A percentile compares a stretch with the other conserved stretches of the same genome.
These are phyloP conservation scores for Torymus auratus DNA, from an alignment of 2,888 invertebrate species.

Conservation along the genomic window DNA sequence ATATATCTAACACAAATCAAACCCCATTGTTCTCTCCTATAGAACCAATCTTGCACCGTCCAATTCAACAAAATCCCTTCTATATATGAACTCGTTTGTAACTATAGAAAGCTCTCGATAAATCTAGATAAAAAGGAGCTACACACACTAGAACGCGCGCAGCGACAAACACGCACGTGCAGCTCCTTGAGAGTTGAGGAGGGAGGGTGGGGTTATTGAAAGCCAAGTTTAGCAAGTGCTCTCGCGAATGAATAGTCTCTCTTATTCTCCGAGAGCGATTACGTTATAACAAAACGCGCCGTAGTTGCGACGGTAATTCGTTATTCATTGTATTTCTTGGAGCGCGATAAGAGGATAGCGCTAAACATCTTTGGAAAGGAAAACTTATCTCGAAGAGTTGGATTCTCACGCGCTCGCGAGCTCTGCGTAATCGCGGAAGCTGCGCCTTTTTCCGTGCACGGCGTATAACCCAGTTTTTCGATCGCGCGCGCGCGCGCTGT, in stretches of 20 bases:
- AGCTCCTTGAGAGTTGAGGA: no score
- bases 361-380: slow-evolving; percentile 60
- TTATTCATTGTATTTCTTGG: slow-evolving; percentile 68
- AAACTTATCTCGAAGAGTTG: slow-evolving; percentile 15
- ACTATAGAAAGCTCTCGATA: no score
- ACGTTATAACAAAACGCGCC: slow-evolving; percentile 17
- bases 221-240: slow-evolving; percentile 17
- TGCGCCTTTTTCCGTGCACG: not conserved
- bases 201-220: not conserved
- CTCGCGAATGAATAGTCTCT: not conserved
- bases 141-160: no score
- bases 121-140: no score
- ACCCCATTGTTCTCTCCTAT: no score
- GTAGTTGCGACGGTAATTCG: slow-evolving; percentile 59
- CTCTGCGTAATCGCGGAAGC: not conserved
- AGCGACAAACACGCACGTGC: no score
- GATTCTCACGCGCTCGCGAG: no score
- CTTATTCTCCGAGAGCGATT: slow-evolving; percentile 8
- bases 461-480: slow-evolving; percentile 7
- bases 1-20: no score
- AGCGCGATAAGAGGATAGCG: slow-evolving; percentile 69
- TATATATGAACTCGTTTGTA: no score
- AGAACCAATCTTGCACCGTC: no score
- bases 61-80: no score
- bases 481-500: not conserved